Conservation (phyloP, 2,888 invertebrate genomes). For the Allolobophora icterica region DNA sequence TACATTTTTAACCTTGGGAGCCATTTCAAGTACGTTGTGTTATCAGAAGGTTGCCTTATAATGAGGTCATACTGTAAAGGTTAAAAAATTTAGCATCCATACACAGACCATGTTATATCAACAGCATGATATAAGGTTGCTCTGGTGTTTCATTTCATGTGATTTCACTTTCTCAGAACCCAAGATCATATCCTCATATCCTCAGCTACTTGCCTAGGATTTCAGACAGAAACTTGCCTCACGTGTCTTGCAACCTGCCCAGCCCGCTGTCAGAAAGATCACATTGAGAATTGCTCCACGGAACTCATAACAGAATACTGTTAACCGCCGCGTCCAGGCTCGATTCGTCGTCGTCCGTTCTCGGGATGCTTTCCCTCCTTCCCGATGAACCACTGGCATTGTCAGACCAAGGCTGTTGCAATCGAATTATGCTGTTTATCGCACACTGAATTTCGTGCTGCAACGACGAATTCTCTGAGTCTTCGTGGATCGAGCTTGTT, state of each 20-base stretch:
- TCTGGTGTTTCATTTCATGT: neutral
- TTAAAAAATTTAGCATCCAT: neutral
- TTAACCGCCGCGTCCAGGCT: neutral
- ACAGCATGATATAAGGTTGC: neutral
- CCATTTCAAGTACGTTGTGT: neutral
- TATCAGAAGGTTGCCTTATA: neutral
- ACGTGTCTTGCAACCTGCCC: neutral
- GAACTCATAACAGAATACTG: neutral
- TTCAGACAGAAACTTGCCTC: neutral
- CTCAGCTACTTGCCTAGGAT: neutral
- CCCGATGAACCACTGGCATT: neutral
- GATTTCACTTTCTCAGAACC: neutral
- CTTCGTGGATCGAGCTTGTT: neutral
- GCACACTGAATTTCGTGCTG: conserved; percentile 31
- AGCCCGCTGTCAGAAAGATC: neutral
- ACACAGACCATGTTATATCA: neutral
- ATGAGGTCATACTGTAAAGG: neutral
- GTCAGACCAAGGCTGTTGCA: conserved; percentile 22
- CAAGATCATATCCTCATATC: neutral
- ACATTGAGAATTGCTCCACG: neutral
- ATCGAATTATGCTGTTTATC: conserved; percentile 15
- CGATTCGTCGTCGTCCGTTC: neutral
- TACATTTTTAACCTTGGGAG: neutral
- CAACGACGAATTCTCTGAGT: neutral
- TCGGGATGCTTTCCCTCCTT: neutral